phyloP scores from a whole-genome alignment of 2,888 invertebrate species.

The Cantharis flavilabris region DNA sequence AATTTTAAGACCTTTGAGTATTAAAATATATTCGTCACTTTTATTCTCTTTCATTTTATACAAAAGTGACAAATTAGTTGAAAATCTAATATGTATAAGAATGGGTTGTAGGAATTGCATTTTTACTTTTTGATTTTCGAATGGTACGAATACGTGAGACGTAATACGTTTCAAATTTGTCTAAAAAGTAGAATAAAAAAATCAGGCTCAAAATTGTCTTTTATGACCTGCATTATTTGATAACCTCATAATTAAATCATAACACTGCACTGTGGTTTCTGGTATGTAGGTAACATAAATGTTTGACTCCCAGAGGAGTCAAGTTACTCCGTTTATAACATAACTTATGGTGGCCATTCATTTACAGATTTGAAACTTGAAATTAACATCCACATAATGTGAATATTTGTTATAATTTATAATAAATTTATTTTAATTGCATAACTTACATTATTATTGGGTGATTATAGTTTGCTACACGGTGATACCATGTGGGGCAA shows the following conservation, averaged over 20 bases:
- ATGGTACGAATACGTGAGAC: neutral
- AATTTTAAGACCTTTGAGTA: slow-evolving; percentile 4
- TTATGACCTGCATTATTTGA: neutral
- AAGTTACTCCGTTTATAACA: neutral
- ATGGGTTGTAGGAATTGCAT: slow-evolving; percentile 1
- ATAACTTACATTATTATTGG: too few relatives aligned
- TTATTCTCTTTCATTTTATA: neutral
- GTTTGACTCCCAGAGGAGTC: neutral
- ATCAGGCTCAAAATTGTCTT: neutral
- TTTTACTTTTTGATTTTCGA: slow-evolving; percentile 5
- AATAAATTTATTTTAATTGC: too few relatives aligned
- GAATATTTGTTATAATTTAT: too few relatives aligned
- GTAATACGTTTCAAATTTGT: neutral
- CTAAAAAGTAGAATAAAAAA: neutral
- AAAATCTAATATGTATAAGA: slow-evolving; percentile 2
- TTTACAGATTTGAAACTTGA: too few relatives aligned
- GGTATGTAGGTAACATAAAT: neutral
- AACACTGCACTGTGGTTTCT: neutral
- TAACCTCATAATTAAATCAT: neutral
- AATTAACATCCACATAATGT: too few relatives aligned
- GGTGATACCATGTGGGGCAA: too few relatives aligned
- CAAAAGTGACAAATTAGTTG: slow-evolving; percentile 10
- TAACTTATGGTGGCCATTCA: neutral
- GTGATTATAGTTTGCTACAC: too few relatives aligned
- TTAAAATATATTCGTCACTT: slow-evolving; percentile 8